Evolutionary conservation across 2,797 vertebrate species (phyloP), one percentile per base, ranked within the genome.

Genomic region (Oophaga sylvatica): DNA sequence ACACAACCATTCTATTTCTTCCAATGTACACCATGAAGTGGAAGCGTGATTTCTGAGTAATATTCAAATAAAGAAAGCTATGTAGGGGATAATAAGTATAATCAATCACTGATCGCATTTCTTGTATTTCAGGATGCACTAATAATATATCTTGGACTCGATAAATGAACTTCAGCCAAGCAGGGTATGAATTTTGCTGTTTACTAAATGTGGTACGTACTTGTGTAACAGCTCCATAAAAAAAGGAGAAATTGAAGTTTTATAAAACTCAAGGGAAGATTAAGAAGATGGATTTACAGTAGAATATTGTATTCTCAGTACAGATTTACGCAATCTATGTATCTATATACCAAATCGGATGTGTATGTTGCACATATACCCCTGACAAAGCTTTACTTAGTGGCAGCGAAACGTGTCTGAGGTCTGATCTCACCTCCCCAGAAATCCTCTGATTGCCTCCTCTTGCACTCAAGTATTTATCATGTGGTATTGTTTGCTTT

Each of bases 31-130:
- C 80, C 90, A 84, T n/a, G 70, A 90, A 16, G 65, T 26, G 84
- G 80, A 82, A 76, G 82, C 70, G 60, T 81, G 75, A 91, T 87
- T 90, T 90, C 87, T 89, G 75, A 35, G 35, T 11, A 56, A 68
- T 80, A 62, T 73, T 89, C 56, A 90, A 90, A 90, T 86, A 87
- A 88, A 89, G 75, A 89, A 91, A 81, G 67, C 67, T 89, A 73
- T 84, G 71, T 85, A 83, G 60, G n/a, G 86, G 90, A 87, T 90
- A 92, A 89, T 88, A 90, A 90, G 88, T 87, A 87, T 88, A 87
- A 85, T 90, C 90, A 92, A 91, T 91, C 81, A 91, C n/a, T 70
- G 60, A 90, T 84, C 68, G 81, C n/a, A 84, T 86, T 87, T 82
- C 65, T 60, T 87, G 13, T 85, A 91, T 91, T 89, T 79, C 41